Percentiles rank a stretch among this genome's conserved stretches.
These are phyloP conservation scores for Anthopleura xanthogrammica DNA, from an alignment of 92 coral and sea anemone genomes.

Conservation along the genomic window DNA sequence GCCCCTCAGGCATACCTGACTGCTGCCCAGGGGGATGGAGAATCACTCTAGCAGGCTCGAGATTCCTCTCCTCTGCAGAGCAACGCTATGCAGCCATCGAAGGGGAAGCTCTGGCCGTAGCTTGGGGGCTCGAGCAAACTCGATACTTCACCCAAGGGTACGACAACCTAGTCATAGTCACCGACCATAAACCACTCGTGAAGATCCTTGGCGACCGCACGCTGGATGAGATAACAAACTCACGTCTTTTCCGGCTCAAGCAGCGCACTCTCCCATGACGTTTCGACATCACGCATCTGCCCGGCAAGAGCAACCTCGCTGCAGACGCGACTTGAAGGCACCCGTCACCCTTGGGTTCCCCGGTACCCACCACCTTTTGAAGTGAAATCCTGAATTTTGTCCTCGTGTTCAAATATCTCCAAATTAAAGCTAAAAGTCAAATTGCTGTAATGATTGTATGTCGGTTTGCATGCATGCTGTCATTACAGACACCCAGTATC, in stretches of 20 bases:
- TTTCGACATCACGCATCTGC: constrained; percentile 24
- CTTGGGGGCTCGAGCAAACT: constrained; percentile 55
- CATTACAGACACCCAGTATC: too few relatives aligned
- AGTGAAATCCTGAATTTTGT: too few relatives aligned
- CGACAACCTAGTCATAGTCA: constrained; percentile 44
- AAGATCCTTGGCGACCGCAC: constrained; percentile 53
- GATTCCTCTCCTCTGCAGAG: constrained; percentile 45
- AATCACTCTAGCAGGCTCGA: constrained; percentile 65
- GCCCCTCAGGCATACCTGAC: constrained; percentile 60
- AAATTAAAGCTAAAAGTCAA: too few relatives aligned
- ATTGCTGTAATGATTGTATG: too few relatives aligned
- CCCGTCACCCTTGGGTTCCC: constrained; percentile 35
- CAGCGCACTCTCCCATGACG: constrained; percentile 42
- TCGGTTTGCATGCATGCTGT: too few relatives aligned
- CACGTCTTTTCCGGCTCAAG: constrained; percentile 44
- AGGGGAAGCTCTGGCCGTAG: constrained; percentile 48
- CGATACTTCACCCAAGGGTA: constrained; percentile 52
- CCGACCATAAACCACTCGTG: constrained; percentile 36
- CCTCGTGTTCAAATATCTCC: too few relatives aligned
- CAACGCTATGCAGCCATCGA: constrained; percentile 52
- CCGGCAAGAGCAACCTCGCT: constrained; percentile 42
- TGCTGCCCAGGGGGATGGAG: constrained; percentile 71
- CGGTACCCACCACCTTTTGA: not conserved
- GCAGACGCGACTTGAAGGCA: constrained; percentile 43
- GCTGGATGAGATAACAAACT: constrained; percentile 47